phyloP scores from a whole-genome alignment of 2,797 vertebrate genomes.

The Catamblyrhynchus diadema region DNA sequence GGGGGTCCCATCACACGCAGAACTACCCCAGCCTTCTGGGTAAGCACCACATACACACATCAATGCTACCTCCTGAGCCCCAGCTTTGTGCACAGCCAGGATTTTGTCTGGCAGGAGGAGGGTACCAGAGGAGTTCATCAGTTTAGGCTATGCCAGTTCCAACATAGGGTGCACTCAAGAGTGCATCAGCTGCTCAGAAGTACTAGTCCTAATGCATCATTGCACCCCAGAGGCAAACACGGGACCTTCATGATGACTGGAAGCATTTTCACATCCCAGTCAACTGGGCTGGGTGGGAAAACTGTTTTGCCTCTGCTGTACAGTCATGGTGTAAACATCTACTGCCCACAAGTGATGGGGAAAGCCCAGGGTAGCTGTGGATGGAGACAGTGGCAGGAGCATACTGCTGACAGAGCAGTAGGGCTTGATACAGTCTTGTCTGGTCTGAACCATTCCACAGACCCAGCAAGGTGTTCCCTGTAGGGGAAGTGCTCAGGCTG shows the following conservation, averaged over 20 bases:
- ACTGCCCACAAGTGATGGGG: background rate
- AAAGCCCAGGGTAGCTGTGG: background rate
- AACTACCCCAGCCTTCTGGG: background rate
- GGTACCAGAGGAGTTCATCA: background rate
- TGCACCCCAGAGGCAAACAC: background rate
- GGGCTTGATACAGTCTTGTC: background rate
- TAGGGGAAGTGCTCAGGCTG: background rate
- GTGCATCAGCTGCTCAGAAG: background rate
- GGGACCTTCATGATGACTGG: background rate
- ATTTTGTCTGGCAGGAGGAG: background rate
- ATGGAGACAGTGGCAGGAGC: background rate
- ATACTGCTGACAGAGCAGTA: slow-evolving; percentile 28
- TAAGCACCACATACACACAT: background rate
- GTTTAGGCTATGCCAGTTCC: background rate
- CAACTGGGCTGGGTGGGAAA: background rate
- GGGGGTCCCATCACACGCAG: background rate
- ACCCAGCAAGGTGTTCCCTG: background rate
- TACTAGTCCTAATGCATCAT: rapidly evolving
- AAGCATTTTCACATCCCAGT: background rate
- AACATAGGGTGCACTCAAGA: background rate
- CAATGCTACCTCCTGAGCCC: background rate
- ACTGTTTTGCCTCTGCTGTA: background rate
- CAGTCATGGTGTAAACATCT: background rate
- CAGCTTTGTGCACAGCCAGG: background rate
- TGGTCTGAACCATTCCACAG: background rate